A percentile compares a stretch with the other conserved stretches of the same genome.
phyloP scores from a whole-genome alignment of 2,797 vertebrate species.

The Poecile montanus region DNA sequence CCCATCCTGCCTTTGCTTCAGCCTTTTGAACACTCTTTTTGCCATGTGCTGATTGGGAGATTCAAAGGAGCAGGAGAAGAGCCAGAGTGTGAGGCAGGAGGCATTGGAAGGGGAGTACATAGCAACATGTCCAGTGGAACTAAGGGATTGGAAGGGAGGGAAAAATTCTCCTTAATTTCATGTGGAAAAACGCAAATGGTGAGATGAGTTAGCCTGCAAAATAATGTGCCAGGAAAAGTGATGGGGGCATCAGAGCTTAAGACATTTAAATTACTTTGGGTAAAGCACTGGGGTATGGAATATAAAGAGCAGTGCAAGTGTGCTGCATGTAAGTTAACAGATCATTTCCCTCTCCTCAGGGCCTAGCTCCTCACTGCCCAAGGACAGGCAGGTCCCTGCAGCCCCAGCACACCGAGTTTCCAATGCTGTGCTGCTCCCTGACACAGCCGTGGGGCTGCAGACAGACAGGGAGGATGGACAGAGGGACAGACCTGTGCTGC shows the following conservation, averaged over 20 bases:
- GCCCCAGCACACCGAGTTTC: not conserved
- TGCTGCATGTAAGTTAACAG: constrained; percentile 9
- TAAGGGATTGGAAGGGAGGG: not conserved
- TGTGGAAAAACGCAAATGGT: not conserved
- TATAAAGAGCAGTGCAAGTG: not conserved
- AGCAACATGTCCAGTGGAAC: not conserved
- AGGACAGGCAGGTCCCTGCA: not conserved
- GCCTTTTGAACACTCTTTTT: not conserved
- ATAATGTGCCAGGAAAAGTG: constrained; percentile 5
- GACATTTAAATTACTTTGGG: constrained; percentile 45
- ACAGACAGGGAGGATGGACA: accelerated
- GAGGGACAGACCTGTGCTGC: not conserved
- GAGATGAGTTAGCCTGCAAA: constrained; percentile 1
- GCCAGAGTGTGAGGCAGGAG: not conserved
- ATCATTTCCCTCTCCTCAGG: not conserved
- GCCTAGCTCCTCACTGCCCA: not conserved
- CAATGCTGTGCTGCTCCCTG: not conserved
- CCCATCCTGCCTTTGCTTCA: not conserved
- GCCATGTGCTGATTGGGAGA: not conserved
- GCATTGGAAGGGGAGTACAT: not conserved
- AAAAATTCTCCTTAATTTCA: constrained; percentile 9
- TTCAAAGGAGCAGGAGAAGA: not conserved
- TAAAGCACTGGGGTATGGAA: constrained; percentile 39
- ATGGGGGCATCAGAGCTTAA: constrained; percentile 40
- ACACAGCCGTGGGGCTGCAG: not conserved